A percentile compares a stretch with the other conserved stretches of the same genome.
Conservation (phyloP, 2,113 vertebrate genomes). For the Rhinolophus sinicus region DNA sequence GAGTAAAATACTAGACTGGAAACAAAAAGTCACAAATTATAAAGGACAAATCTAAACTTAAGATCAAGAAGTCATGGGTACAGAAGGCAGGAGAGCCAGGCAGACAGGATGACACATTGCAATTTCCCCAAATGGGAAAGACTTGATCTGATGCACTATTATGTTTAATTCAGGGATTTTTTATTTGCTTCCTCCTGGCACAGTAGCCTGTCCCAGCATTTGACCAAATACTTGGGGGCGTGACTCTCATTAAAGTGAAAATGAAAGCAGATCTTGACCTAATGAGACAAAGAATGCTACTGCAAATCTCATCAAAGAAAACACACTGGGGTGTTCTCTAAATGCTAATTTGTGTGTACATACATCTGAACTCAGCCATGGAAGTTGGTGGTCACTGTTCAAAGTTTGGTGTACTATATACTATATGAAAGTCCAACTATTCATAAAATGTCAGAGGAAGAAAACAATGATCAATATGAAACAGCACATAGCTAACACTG, state of each 20-base stretch:
- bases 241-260: not conserved
- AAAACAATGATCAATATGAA: not conserved
- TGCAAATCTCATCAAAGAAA: slow-evolving; percentile 29
- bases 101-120: not conserved
- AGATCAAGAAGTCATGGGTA: not conserved
- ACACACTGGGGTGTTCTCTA: not conserved
- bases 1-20: not conserved
- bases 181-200: not conserved
- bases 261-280: not conserved
- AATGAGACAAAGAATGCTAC: not conserved
- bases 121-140: not conserved
- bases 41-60: slow-evolving; percentile 16
- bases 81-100: not conserved
- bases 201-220: not conserved
- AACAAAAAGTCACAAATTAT: not conserved
- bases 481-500: not conserved
- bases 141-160: not conserved
- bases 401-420: not conserved
- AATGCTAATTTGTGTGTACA: not conserved
- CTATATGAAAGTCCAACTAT: not conserved
- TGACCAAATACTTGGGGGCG: not conserved
- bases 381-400: not conserved
- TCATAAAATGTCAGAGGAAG: not conserved
- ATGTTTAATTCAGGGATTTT: not conserved
- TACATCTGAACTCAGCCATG: not conserved